Base-by-base conservation (phyloP, 2,113 vertebrate genomes). In the Rhipidura dahli region DNA sequence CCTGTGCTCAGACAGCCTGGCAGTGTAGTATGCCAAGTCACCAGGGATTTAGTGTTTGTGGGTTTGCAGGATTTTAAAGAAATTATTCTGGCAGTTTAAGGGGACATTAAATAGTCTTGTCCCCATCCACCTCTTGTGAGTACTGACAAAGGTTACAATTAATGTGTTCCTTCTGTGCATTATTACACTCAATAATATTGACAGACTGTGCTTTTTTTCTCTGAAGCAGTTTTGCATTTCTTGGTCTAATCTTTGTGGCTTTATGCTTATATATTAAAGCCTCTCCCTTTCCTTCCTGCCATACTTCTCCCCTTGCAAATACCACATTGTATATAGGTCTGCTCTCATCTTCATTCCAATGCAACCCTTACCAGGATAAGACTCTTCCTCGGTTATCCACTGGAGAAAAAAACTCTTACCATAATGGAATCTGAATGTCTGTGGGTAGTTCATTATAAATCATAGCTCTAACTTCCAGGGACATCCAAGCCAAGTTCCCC, bases 271-370 rank as follows among this genome's bases (percentile, higher is more conserved):
- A 22, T 63, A 49, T 86, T 82, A 72, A 73, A 82, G 65, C 72
- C 65, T 93, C 88, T 92, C 88, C 93, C 65, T 90, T 90, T 94
- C 88, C 94, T 93, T 96, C 83, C 96, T 96, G 69, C n/a, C 15
- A 2, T 75, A 83, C n/a, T 76, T 89, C 31, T 89, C 26, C 39
- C 28, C 49, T 57, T 90, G 60, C 68, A 93, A 90, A 75, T 84
- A 68, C 37, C 77, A 82, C 2, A 0, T 37, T 83, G 49, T 63
- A 26, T 42, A 30, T 37, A 27, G 28, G 72, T 83, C 47, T 78
- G 53, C n/a, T 90, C 57, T 37, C 42, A 49, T 64, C 66, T 82
- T 76, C 33, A 28, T 88, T 86, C 60, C 72, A 78, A 5, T 68
- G n/a, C 11, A 88, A 47, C 18, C 61, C 42, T 27, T 35, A 63